A percentile compares a stretch with the other conserved stretches of the same genome.
Evolutionary conservation across 1,140 invertebrate species (phyloP).

Genomic region (Penaeus vannamei): DNA sequence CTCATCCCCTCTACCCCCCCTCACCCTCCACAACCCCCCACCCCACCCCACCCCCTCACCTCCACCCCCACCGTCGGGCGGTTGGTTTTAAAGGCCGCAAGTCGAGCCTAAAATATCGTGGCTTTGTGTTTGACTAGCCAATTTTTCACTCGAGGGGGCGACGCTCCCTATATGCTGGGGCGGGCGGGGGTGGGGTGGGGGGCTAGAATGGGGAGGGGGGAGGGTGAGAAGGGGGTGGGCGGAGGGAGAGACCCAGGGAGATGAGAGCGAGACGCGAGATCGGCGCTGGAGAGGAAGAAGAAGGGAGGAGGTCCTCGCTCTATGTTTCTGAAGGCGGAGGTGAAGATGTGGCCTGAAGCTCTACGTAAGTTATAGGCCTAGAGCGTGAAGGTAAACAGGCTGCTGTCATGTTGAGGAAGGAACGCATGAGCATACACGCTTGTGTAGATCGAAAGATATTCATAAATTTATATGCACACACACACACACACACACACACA

Average conservation of each 20-base stretch:
- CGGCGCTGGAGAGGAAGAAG: not conserved
- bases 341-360: too few relatives aligned
- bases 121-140: constrained; percentile 62
- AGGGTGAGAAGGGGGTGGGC: constrained; percentile 11
- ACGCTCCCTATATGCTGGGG: constrained; percentile 16
- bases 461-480: too few relatives aligned
- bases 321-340: too few relatives aligned
- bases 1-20: not conserved
- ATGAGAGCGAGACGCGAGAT: not conserved
- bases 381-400: too few relatives aligned
- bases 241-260: constrained; percentile 30
- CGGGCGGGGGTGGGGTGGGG: not conserved
- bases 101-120: constrained; percentile 54
- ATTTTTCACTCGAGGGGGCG: constrained; percentile 60
- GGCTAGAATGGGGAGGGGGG: not conserved
- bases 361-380: too few relatives aligned
- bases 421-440: too few relatives aligned
- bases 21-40: not conserved
- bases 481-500: too few relatives aligned
- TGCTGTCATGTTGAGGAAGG: too few relatives aligned
- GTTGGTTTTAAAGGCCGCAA: constrained; percentile 43
- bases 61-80: not conserved
- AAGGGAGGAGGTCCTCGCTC: too few relatives aligned
- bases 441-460: too few relatives aligned
- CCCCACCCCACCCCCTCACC: not conserved